phyloP scores from a whole-genome alignment of 2,113 vertebrate species.

The Bufo bufo region DNA sequence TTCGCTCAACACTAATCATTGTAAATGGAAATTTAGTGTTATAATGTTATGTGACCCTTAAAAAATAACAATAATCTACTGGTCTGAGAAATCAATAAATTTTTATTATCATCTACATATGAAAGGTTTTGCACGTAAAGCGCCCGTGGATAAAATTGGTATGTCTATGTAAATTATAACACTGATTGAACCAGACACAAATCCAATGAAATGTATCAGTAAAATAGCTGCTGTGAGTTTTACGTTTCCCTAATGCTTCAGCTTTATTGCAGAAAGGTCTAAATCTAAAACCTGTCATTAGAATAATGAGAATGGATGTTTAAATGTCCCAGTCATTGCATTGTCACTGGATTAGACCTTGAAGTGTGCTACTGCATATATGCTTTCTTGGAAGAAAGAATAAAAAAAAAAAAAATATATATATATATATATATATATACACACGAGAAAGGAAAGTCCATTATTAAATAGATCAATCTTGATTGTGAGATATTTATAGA shows the following conservation, averaged over 20 bases:
- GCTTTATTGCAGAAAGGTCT: conserved; percentile 53
- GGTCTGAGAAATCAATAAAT: conserved; percentile 37
- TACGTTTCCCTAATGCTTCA: conserved; percentile 56
- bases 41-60: not conserved
- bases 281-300: conserved; percentile 55
- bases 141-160: conserved; percentile 40
- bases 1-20: not conserved
- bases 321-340: conserved; percentile 12
- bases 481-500: conserved; percentile 49
- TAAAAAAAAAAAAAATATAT: conserved; percentile 31
- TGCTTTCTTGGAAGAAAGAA: not conserved
- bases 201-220: conserved; percentile 57
- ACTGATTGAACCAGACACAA: conserved; percentile 56
- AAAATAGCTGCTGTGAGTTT: conserved; percentile 52
- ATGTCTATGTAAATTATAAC: conserved; percentile 55
- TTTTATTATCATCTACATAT: conserved; percentile 50
- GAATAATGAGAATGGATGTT: conserved; percentile 55
- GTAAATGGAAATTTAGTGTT: conserved; percentile 5
- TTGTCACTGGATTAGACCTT: conserved; percentile 37
- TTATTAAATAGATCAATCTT: conserved; percentile 56
- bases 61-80: not conserved
- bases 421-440: conserved; percentile 47
- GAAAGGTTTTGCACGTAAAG: conserved; percentile 25
- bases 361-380: conserved; percentile 14
- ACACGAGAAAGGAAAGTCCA: conserved; percentile 33